These are phyloP conservation scores for Leptobrachium ailaonicum DNA, from an alignment of 2,113 vertebrate species.

Conservation along the genomic window DNA sequence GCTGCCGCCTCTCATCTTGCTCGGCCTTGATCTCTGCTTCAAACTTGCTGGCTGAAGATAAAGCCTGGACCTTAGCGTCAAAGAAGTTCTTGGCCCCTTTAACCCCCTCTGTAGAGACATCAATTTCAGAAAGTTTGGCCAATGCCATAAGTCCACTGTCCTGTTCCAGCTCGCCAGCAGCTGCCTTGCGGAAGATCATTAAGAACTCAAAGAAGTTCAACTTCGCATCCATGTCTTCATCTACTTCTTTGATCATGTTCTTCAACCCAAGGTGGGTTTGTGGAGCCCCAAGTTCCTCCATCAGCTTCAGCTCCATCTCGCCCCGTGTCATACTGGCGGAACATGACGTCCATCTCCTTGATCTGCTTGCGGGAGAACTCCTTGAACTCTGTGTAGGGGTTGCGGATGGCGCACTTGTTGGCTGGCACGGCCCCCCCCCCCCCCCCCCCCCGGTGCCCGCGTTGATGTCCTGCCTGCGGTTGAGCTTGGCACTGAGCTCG, in stretches of 20 bases:
- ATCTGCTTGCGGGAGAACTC: constrained; percentile 90
- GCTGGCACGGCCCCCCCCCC: constrained; percentile 76
- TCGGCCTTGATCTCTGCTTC: constrained; percentile 91
- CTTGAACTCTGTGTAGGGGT: constrained; percentile 88
- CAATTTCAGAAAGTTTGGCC: constrained; percentile 88
- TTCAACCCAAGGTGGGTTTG: constrained; percentile 76
- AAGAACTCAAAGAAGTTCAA: constrained; percentile 84
- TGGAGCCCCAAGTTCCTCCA: constrained; percentile 75
- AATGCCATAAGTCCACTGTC: constrained; percentile 90
- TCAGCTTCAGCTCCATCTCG: constrained; percentile 77
- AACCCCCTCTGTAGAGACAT: constrained; percentile 89
- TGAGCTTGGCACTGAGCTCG: constrained; percentile 84
- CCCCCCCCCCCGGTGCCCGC: constrained; percentile 77
- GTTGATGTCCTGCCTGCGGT: constrained; percentile 80
- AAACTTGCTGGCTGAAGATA: constrained; percentile 84
- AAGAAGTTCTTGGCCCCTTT: constrained; percentile 93
- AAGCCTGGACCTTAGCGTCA: constrained; percentile 90
- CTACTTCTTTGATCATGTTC: constrained; percentile 77
- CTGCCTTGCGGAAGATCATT: constrained; percentile 89
- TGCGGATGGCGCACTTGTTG: constrained; percentile 74
- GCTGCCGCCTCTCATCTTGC: constrained; percentile 81
- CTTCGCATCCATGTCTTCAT: constrained; percentile 76
- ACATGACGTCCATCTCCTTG: constrained; percentile 88
- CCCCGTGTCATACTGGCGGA: no score
- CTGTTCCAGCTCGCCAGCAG: constrained; percentile 84